These are phyloP conservation scores for Nymphalis c-album DNA, from an alignment of 2,888 invertebrate species.

Conservation along the genomic window DNA sequence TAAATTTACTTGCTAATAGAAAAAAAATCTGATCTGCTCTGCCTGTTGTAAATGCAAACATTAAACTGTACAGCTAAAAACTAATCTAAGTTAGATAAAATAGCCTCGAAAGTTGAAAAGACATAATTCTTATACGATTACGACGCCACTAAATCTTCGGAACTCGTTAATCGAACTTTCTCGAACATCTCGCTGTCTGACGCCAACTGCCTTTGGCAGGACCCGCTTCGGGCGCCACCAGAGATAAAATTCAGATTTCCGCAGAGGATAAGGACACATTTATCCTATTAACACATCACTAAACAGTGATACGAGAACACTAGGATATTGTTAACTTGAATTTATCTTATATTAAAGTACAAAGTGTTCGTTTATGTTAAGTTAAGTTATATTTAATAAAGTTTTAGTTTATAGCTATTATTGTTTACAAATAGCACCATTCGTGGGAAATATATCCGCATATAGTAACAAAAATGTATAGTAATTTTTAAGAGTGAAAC, in stretches of 20 bases:
- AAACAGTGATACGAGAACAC: slow-evolving; percentile 2
- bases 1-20: neutral
- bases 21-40: neutral
- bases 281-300: slow-evolving; percentile 10
- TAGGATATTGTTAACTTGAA: neutral
- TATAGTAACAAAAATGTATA: too few species aligned
- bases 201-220: slow-evolving; percentile 76
- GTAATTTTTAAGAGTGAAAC: too few species aligned
- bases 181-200: slow-evolving; percentile 65
- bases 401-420: too few species aligned
- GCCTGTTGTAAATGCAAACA: neutral
- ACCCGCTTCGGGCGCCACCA: slow-evolving; percentile 61
- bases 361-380: too few species aligned
- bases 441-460: too few species aligned
- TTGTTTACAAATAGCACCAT: too few species aligned
- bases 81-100: slow-evolving; percentile 39
- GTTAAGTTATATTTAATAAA: too few species aligned
- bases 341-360: neutral
- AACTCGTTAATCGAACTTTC: slow-evolving; percentile 79
- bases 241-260: slow-evolving; percentile 73
- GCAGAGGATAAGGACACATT: slow-evolving; percentile 9
- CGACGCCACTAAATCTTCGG: slow-evolving; percentile 71
- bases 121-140: slow-evolving; percentile 74
- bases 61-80: slow-evolving; percentile 27
- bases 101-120: slow-evolving; percentile 54